These are phyloP conservation scores for Muscicapa comitata DNA, from an alignment of 2,797 vertebrate genomes.

Conservation along the genomic window DNA sequence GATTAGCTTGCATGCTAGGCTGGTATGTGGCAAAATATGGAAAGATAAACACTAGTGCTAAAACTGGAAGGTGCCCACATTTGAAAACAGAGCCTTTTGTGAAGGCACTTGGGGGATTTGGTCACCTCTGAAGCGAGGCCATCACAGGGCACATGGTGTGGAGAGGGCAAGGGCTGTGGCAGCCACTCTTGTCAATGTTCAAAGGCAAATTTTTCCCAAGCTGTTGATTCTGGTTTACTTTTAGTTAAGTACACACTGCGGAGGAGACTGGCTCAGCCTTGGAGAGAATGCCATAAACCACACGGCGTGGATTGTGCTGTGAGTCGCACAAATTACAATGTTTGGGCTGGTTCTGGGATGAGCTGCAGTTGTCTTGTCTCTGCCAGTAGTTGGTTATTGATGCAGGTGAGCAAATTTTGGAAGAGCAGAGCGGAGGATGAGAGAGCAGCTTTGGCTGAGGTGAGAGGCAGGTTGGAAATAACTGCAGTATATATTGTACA, in stretches of 20 bases:
- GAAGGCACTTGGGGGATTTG: not conserved
- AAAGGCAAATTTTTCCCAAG: not conserved
- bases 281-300: conserved; percentile 1
- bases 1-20: not conserved
- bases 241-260: not conserved
- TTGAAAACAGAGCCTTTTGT: not conserved
- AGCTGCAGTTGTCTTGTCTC: not conserved
- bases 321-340: not conserved
- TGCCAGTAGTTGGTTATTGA: not conserved
- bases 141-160: not conserved
- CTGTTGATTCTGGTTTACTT: not conserved
- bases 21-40: not conserved
- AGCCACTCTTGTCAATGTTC: not conserved
- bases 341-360: not conserved
- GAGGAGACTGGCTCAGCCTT: not conserved
- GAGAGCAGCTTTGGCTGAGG: not conserved
- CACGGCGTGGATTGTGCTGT: not conserved
- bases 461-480: not conserved
- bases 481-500: not conserved
- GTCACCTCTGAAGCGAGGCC: not conserved
- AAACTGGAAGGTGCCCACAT: not conserved
- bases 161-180: not conserved
- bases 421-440: not conserved
- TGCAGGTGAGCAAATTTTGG: not conserved
- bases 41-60: not conserved